Base-by-base conservation (phyloP, 37 sponge, comb jelly and placozoan species). In the Aphrocallistes beatrix region DNA sequence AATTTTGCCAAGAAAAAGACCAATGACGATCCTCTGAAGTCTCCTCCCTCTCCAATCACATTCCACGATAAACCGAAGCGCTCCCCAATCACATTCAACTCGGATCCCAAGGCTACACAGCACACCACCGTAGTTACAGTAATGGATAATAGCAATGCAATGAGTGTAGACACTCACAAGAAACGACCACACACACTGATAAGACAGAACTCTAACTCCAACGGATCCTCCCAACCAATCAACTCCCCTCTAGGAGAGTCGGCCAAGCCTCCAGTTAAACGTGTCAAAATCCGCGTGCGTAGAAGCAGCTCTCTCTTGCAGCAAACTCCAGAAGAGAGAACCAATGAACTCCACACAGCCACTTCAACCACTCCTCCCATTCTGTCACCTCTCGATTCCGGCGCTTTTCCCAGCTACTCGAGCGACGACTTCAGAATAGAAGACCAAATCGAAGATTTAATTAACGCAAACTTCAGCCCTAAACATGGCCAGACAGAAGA, bases 11-110 rank as follows among this genome's bases (percentile, higher is more conserved):
- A 13, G 34, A 21, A 32, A 3, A 21, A 3, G n/a, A 13, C 8
- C 8, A 16, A 13, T 42, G 34, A 3, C 75, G 10, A 19, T 32
- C 10, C 10, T 13, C 34, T 13, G 8, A 60, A 60, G 34, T 60
- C 75, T 13, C 75, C 75, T 60, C 75, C 75, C 34, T 60, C 75
- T 30, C 75, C 75, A 13, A 60, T 60, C 10, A 60, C 75, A 3
- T 60, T 60, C n/a, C 28, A 60, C 10, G 75, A 60, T 1, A 3
- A 30, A 60, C 75, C 75, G 75, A 60, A 60, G n/a, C 34, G 10
- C 25, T 60, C 75, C n/a, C 75, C 75, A 13, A 60, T 60, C n/a
- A 60, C 75, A 25, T 60, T 60, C 75, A 60, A 13, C n/a, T 60
- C 75, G 3, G 21, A 13, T 60, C 21, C 75, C n/a, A 60, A 60